phyloP scores from a whole-genome alignment of 2,113 vertebrate genomes.

The Cacatua alba region DNA sequence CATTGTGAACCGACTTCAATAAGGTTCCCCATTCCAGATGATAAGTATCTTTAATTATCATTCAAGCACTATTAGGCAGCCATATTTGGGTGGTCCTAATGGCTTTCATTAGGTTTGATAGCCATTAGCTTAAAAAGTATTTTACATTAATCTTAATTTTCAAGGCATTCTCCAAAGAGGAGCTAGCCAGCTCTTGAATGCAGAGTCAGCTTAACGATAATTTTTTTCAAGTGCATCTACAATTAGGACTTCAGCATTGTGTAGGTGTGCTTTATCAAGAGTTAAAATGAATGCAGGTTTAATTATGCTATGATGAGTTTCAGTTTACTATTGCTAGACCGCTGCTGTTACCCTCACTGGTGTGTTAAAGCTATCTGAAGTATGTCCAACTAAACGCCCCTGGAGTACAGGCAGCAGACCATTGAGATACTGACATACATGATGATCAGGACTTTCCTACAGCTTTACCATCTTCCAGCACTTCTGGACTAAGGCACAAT shows the following conservation, averaged over 20 bases:
- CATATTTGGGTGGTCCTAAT: background rate
- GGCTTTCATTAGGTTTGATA: background rate
- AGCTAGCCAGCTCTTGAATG: background rate
- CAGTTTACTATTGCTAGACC: background rate
- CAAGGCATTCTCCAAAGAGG: background rate
- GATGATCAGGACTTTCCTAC: background rate
- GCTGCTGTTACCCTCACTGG: background rate
- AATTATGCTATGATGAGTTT: background rate
- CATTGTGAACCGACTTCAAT: background rate
- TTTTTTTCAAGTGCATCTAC: background rate
- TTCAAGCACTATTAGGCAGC: background rate
- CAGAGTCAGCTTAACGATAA: background rate
- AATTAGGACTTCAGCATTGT: background rate
- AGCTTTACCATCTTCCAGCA: background rate
- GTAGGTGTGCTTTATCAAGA: background rate
- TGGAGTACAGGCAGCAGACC: background rate
- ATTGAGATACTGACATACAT: background rate
- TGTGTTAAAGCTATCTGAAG: background rate
- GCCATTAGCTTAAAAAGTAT: background rate
- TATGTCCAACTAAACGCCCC: background rate
- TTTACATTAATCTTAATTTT: background rate
- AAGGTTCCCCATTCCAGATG: background rate
- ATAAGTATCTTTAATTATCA: constrained; percentile 17
- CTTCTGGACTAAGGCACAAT: background rate
- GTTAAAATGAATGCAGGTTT: background rate